phyloP scores from a whole-genome alignment of 2,888 invertebrate species.

The Labia minor region DNA sequence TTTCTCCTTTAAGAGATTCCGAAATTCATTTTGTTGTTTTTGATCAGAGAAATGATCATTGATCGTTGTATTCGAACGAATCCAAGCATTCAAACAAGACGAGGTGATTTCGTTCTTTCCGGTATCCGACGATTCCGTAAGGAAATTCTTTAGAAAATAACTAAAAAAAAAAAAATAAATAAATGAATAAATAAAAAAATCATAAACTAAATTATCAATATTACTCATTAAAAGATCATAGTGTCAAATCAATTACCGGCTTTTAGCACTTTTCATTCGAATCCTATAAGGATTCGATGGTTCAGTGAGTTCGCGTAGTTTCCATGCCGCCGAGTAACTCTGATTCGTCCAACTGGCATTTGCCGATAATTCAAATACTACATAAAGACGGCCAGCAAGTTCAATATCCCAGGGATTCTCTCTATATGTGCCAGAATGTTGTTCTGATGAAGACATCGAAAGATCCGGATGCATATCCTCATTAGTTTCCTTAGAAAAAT shows the following conservation, averaged over 20 bases:
- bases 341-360: background rate
- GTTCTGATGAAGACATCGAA: background rate
- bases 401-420: background rate
- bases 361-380: background rate
- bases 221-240: too few species aligned
- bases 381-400: background rate
- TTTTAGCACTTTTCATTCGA: background rate
- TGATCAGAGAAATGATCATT: background rate
- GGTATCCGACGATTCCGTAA: background rate
- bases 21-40: background rate
- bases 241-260: too few species aligned
- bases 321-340: background rate
- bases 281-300: background rate
- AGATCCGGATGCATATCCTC: background rate
- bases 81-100: background rate
- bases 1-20: background rate
- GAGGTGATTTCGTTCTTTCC: background rate
- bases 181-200: too few species aligned
- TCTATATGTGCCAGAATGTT: background rate
- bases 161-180: background rate
- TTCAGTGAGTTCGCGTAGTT: background rate
- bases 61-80: background rate
- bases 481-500: too few species aligned
- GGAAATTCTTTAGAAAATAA: background rate
- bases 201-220: too few species aligned